Percentiles rank a stretch among this genome's conserved stretches.
phyloP scores from a whole-genome alignment of 2,797 vertebrate genomes.

The Neopelma chrysocephalum region DNA sequence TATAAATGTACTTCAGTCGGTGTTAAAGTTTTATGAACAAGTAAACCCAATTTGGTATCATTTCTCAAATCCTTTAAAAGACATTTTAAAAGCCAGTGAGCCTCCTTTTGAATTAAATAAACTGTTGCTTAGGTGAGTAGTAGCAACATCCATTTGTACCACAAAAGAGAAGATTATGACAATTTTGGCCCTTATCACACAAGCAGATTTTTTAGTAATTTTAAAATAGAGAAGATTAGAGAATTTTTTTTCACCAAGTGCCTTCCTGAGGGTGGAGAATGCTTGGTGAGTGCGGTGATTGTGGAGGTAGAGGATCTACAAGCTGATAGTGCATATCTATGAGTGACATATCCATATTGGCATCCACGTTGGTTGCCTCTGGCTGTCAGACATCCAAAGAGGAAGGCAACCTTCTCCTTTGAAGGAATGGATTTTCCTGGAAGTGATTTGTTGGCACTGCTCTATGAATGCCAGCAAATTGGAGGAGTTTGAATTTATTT shows the following conservation, averaged over 20 bases:
- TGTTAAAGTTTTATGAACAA: not conserved
- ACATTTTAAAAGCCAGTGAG: not conserved
- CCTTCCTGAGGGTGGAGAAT: not conserved
- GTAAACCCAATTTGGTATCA: not conserved
- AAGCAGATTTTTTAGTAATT: not conserved
- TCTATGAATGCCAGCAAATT: not conserved
- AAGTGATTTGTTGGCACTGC: not conserved
- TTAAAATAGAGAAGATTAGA: not conserved
- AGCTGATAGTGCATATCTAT: not conserved
- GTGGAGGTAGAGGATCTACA: not conserved
- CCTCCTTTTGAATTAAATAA: not conserved
- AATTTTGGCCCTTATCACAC: not conserved
- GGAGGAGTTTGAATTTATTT: not conserved
- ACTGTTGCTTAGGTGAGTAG: not conserved
- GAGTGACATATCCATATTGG: not conserved
- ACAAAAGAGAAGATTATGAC: not conserved
- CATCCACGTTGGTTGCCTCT: not conserved
- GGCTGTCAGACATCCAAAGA: not conserved
- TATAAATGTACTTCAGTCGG: not conserved
- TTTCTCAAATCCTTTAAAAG: not conserved
- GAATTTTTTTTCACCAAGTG: not conserved
- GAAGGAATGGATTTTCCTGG: not conserved
- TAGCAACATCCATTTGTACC: not conserved
- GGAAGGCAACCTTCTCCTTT: not conserved
- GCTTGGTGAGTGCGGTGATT: rapidly evolving